A percentile compares a stretch with the other conserved stretches of the same genome.
Conservation (phyloP, 2,113 vertebrate genomes). For the Nothoprocta pentlandii region DNA sequence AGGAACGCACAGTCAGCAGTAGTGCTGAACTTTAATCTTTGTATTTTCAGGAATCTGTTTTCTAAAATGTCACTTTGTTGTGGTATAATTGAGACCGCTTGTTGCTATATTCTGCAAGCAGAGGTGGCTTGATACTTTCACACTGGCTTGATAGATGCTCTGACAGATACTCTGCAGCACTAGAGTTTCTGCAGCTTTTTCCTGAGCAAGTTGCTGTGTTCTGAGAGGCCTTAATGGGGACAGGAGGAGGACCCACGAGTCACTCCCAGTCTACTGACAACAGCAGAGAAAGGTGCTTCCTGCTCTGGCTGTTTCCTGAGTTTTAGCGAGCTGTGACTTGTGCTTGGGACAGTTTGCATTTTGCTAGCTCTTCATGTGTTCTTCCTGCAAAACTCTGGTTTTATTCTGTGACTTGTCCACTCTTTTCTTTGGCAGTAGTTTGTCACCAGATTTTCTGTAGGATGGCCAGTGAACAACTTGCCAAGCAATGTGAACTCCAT, state of each 20-base stretch:
- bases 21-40: neutral
- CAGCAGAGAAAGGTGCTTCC: neutral
- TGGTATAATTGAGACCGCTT: neutral
- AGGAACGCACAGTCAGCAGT: neutral
- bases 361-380: neutral
- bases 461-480: neutral
- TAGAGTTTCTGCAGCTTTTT: neutral
- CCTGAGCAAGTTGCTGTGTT: neutral
- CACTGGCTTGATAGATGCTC: neutral
- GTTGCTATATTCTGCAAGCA: neutral
- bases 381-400: neutral
- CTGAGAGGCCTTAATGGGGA: accelerated
- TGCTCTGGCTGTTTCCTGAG: neutral
- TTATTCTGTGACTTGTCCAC: neutral
- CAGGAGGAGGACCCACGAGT: neutral
- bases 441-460: neutral
- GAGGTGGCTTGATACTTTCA: neutral
- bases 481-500: neutral
- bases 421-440: neutral
- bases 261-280: neutral
- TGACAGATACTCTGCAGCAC: neutral
- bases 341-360: neutral
- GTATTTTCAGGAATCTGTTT: neutral
- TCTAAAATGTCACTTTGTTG: neutral
- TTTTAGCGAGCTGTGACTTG: neutral